Evolutionary conservation across 2,113 vertebrate genomes (phyloP), one percentile per base, ranked within the genome.

Genomic region (Eudorcas thomsonii): DNA sequence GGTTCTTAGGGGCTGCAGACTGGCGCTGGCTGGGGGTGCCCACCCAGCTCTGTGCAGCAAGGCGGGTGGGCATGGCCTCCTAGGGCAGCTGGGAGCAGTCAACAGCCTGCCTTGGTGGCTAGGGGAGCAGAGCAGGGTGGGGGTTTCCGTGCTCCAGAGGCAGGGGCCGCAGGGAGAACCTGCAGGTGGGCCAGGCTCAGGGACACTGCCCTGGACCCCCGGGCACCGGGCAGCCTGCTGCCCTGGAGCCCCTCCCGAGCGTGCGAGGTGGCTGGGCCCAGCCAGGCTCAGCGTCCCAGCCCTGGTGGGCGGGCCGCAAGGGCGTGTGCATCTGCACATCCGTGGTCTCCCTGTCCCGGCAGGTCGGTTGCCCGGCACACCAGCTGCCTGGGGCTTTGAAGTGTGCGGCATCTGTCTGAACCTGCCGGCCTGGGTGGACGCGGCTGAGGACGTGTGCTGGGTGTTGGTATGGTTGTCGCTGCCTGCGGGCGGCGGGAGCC

Each of bases 81-180:
- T 3, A 5, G 48, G 3, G 36, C 5, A 23, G 10, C 39, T 54
- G 50, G 23, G 48, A 7, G 6, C 5, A 9, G 16, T 30, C 1
- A 5, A 33, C 13, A 3, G 60, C 36, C 54, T 3, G 6, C 78
- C n/a, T n/a, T 3, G 0, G 67, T 7, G n/a, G 54, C 57, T 19
- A 28, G 48, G 43, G 48, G n/a, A 9, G 7, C 0, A 0, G 80
- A 3, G 36, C 30, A 2, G 14, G 36, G 52, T 2, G 0, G 7
- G 16, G 39, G 11, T 6, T n/a, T 3, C 64, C 23, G 1, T 1
- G 21, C 3, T 30, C 74, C 50, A 19, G 25, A 59, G 55, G 52
- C n/a, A 4, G 2, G 19, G 36, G 45, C 4, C 1, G 0, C 0
- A 6, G 36, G 19, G 30, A 57, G 43, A 52, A 30, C 14, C 17